Conservation (phyloP, 2,113 vertebrate genomes). For the Melanerpes formicivorus region DNA sequence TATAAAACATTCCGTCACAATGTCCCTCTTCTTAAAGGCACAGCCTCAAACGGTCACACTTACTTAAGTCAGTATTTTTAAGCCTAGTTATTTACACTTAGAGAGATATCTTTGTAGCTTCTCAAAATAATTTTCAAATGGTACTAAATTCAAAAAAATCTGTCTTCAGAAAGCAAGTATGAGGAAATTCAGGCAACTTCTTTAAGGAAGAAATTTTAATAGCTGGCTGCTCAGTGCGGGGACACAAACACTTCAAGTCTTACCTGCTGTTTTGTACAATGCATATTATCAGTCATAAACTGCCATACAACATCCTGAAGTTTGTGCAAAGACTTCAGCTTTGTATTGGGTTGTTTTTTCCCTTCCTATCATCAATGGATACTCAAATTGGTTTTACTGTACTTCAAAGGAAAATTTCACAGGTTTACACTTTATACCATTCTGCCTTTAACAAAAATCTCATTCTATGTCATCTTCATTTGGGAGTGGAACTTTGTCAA, state of each 20-base stretch:
- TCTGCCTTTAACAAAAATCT: not conserved
- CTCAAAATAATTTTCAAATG: not conserved
- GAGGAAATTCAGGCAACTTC: not conserved
- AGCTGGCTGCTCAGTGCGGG: not conserved
- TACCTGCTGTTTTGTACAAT: not conserved
- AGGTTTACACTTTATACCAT: not conserved
- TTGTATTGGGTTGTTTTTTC: not conserved
- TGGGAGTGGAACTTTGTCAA: not conserved
- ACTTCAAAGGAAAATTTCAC: not conserved
- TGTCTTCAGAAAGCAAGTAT: not conserved
- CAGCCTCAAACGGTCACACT: not conserved
- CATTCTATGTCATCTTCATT: not conserved
- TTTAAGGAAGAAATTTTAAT: not conserved
- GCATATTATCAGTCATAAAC: not conserved
- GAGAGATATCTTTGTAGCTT: too few relatives aligned
- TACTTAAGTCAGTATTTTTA: not conserved
- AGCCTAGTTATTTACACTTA: not conserved
- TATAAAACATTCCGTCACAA: too few relatives aligned
- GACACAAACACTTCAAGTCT: not conserved
- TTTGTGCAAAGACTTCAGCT: not conserved
- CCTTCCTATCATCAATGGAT: not conserved
- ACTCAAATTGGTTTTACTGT: not conserved
- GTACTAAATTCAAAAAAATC: not conserved
- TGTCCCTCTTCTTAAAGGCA: too few relatives aligned
- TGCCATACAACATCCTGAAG: not conserved